These are phyloP conservation scores for Merops nubicus DNA, from an alignment of 2,113 vertebrate species.

Conservation along the genomic window DNA sequence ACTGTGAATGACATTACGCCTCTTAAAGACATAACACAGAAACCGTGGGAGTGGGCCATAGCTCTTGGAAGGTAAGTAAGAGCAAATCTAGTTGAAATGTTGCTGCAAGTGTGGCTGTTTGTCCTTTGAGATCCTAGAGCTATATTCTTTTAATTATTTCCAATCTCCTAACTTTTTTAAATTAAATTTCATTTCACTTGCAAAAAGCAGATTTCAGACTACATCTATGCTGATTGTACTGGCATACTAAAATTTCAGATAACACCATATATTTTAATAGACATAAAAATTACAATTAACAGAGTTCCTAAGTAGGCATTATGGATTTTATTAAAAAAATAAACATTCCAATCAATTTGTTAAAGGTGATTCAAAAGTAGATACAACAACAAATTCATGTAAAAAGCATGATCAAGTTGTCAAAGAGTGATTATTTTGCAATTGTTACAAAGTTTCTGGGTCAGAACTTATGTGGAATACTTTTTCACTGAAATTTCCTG, in stretches of 20 bases:
- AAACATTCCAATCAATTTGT: not conserved
- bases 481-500: not conserved
- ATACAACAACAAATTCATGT: not conserved
- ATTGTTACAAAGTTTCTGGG: not conserved
- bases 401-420: not conserved
- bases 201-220: not conserved
- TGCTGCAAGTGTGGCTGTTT: not conserved
- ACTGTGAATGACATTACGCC: not conserved
- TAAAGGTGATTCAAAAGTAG: not conserved
- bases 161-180: not conserved
- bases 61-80: not conserved
- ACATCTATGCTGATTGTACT: not conserved
- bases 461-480: not conserved
- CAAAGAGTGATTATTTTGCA: not conserved
- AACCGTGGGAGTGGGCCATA: not conserved
- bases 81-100: not conserved
- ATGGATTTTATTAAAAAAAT: not conserved
- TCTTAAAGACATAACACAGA: not conserved
- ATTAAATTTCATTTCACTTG: not conserved
- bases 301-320: not conserved
- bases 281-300: not conserved
- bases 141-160: not conserved
- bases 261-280: not conserved
- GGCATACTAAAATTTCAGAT: not conserved
- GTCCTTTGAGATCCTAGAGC: not conserved